These are phyloP conservation scores for Limanda limanda DNA, from an alignment of 2,113 vertebrate genomes.

Conservation along the genomic window DNA sequence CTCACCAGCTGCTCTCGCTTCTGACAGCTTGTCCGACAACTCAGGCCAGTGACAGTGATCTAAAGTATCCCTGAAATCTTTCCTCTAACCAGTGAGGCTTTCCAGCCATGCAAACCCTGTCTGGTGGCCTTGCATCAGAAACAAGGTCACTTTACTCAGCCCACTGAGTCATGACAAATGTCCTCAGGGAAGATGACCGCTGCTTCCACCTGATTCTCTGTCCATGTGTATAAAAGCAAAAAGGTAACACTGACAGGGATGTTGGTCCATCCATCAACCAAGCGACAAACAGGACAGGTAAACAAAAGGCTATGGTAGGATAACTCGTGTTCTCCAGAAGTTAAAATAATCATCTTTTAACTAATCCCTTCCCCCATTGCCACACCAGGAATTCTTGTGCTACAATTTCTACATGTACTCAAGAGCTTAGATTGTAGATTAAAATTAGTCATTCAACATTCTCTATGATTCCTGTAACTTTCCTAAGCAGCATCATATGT, in stretches of 20 bases:
- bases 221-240: not conserved
- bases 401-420: too few species aligned
- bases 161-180: constrained; percentile 6
- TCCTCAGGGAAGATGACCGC: not conserved
- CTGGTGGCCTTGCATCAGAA: not conserved
- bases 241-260: not conserved
- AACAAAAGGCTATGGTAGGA: not conserved
- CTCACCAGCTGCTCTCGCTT: constrained; percentile 35
- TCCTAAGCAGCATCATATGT: too few species aligned
- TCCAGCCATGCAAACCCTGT: constrained; percentile 3
- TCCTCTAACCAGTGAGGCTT: constrained; percentile 19
- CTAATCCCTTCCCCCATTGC: too few species aligned
- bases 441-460: too few species aligned
- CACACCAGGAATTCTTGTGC: too few species aligned
- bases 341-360: too few species aligned
- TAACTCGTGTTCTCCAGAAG: too few species aligned
- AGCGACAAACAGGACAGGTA: not conserved
- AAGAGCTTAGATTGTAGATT: too few species aligned
- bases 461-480: too few species aligned
- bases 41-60: constrained; percentile 40
- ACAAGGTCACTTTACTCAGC: not conserved
- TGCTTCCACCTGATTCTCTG: constrained; percentile 1
- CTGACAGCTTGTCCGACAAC: constrained; percentile 51
- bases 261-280: not conserved
- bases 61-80: constrained; percentile 37